Base-by-base conservation (phyloP, 2,797 vertebrate species). In the Sebastes matsubarae region DNA sequence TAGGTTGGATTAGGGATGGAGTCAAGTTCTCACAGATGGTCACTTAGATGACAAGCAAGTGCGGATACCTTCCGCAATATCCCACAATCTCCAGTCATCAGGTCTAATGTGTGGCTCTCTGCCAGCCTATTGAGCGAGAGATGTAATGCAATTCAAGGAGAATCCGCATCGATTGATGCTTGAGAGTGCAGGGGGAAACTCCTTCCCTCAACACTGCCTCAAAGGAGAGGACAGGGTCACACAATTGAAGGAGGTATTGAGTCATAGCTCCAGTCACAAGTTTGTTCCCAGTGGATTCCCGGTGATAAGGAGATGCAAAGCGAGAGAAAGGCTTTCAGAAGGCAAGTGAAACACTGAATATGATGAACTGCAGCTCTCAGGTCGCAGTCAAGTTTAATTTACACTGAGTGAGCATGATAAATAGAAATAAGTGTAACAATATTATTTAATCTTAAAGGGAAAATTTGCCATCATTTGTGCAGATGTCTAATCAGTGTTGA, bases 101-200 rank as follows among this genome's bases (percentile, higher is more conserved):
- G 57, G 65, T 85, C 83, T 85, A 55, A 68, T 78, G 82, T 54
- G 86, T 91, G 88, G 83, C 83, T 89, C 76, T 68, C 73, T 79
- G 83, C 87, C 90, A 87, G 34, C 71, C 75, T 84, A 89, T 82
- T 75, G 87, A 95, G 75, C 58, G 8, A 50, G 42, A 25, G 38
- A 77, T 89, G n/a, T 85, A 92, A 93, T 91, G 87, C 79, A 91
- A 92, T 93, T 94, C 91, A 66, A 79, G 79, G 72, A 88, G 80
- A 91, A 90, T 88, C 83, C 52, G 63, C 75, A 95, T 93, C 76
- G 86, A 94, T 86, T 91, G 83, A 88, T 14, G 68, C 67, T 77
- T 83, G 78, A 92, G 84, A 91, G 90, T 79, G 84, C 89, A 84
- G 74, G 34, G 73, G 92, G 90, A 89, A 92, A 89, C 85, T 88